phyloP scores from a whole-genome alignment of 2,797 vertebrate species.

The Galagoides demidoff region DNA sequence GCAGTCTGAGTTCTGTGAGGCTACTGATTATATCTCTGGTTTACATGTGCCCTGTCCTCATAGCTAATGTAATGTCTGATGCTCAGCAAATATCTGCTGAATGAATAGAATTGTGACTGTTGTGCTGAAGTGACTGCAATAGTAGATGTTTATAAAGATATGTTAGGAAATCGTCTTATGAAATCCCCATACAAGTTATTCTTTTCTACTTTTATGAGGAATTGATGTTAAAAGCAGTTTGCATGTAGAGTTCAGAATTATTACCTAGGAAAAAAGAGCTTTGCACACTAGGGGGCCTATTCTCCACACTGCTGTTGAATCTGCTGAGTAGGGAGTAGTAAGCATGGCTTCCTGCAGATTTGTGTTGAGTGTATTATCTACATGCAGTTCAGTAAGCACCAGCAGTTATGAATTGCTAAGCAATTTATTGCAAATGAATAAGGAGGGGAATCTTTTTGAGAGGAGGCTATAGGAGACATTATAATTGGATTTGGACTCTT shows the following conservation, averaged over 20 bases:
- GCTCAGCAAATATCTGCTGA: neutral
- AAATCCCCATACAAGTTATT: neutral
- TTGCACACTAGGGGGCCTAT: constrained; percentile 72
- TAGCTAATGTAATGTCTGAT: neutral
- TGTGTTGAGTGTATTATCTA: neutral
- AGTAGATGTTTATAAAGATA: neutral
- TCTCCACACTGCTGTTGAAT: neutral
- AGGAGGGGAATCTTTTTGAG: neutral
- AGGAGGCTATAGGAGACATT: neutral
- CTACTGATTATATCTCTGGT: neutral
- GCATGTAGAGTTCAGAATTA: neutral
- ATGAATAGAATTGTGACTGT: neutral
- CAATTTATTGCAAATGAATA: neutral
- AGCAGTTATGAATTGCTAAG: neutral
- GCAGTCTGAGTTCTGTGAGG: neutral
- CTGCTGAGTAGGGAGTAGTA: neutral
- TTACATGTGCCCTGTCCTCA: neutral
- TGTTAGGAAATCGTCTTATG: neutral
- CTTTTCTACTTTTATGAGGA: neutral
- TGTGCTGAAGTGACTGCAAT: neutral
- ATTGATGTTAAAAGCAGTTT: neutral
- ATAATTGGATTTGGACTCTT: neutral
- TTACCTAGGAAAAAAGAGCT: constrained; percentile 21
- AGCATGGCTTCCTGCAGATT: constrained; percentile 54
- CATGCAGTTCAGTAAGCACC: neutral